phyloP scores from a whole-genome alignment of 2,797 vertebrate genomes.

The Pipistrellus nathusii region DNA sequence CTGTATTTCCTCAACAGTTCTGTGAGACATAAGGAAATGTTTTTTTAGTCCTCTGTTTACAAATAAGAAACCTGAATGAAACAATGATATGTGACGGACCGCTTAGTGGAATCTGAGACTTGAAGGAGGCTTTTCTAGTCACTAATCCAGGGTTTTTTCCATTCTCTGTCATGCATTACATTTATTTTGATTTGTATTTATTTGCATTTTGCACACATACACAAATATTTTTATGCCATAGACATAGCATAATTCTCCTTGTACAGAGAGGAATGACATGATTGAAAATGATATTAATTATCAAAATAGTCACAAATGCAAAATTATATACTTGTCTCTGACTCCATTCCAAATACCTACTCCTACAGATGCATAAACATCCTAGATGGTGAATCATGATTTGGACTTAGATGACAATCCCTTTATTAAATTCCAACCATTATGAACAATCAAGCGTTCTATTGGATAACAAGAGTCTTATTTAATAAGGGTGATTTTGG shows the following conservation, averaged over 20 bases:
- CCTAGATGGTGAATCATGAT: neutral
- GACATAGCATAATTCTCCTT: neutral
- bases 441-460: neutral
- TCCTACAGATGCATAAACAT: neutral
- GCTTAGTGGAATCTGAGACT: neutral
- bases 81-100: neutral
- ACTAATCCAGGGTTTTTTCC: neutral
- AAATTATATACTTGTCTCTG: constrained; percentile 14
- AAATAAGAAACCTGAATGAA: constrained; percentile 40
- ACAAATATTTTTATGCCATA: neutral
- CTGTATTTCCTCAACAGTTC: neutral
- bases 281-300: constrained; percentile 15
- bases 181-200: neutral
- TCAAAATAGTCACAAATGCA: neutral
- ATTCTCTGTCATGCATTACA: neutral
- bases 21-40: neutral
- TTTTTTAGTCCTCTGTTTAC: neutral
- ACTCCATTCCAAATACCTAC: neutral
- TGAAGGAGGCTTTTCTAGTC: neutral
- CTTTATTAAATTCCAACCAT: constrained; percentile 18
- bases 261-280: neutral
- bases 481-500: neutral
- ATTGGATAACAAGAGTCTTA: neutral
- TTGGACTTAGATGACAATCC: neutral
- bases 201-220: neutral